These are phyloP conservation scores for Papilio protenor DNA, from an alignment of 2,888 invertebrate species.

Conservation along the genomic window DNA sequence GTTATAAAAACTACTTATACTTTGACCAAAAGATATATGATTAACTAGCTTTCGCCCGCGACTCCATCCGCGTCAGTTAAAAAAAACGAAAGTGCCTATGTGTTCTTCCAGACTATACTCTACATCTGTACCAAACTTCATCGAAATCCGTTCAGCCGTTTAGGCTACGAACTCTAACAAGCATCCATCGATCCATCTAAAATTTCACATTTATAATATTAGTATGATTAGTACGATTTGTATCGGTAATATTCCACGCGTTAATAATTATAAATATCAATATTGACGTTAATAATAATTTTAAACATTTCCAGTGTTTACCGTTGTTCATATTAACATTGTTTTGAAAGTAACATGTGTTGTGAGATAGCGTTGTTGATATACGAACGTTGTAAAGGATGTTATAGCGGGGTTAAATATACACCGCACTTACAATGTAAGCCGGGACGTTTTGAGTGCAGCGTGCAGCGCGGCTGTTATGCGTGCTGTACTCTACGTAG, in stretches of 20 bases:
- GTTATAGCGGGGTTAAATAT: constrained; percentile 38
- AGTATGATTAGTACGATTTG: background rate
- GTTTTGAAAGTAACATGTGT: constrained; percentile 22
- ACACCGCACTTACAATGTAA: constrained; percentile 44
- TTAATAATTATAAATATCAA: background rate
- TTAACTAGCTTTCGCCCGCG: background rate
- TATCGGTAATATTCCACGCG: constrained; percentile 18
- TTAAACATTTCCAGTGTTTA: constrained; percentile 9
- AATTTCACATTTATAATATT: too few relatives aligned
- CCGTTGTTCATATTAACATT: constrained; percentile 23
- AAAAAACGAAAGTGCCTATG: too few relatives aligned
- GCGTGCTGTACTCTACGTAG: constrained; percentile 27
- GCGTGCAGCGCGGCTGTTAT: constrained; percentile 36
- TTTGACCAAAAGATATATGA: background rate
- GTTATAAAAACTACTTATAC: background rate
- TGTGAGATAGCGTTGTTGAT: constrained; percentile 25
- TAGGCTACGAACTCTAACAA: too few relatives aligned
- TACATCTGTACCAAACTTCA: too few relatives aligned
- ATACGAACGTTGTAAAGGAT: constrained; percentile 20
- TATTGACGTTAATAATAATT: background rate
- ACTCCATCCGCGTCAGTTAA: too few relatives aligned
- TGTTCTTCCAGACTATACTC: too few relatives aligned
- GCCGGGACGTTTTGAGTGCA: constrained; percentile 46
- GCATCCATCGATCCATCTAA: too few relatives aligned
- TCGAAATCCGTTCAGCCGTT: too few relatives aligned